A percentile compares a stretch with the other conserved stretches of the same genome.
Evolutionary conservation across 1,140 invertebrate genomes (phyloP).

Genomic region (Drosophila pachea): DNA sequence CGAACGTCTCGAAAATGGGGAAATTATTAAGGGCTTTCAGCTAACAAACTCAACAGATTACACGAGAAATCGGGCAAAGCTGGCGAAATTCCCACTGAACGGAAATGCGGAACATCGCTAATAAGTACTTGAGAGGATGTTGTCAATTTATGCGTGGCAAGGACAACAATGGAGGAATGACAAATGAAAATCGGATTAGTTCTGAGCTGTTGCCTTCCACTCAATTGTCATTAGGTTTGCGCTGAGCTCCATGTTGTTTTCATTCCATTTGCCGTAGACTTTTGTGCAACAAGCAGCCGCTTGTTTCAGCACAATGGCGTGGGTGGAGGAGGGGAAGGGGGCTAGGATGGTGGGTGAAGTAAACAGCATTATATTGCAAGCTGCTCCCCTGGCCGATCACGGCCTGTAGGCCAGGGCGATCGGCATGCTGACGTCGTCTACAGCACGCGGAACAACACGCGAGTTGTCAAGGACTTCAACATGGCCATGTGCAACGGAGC

Average conservation of each 20-base stretch:
- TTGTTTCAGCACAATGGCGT: slow-evolving; percentile 2
- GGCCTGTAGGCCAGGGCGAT: neutral
- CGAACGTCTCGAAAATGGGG: neutral
- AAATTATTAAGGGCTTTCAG: neutral
- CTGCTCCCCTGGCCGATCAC: no score
- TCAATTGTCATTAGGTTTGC: slow-evolving; percentile 25
- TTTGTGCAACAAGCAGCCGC: slow-evolving; percentile 4
- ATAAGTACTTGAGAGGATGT: slow-evolving; percentile 14
- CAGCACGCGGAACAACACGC: no score
- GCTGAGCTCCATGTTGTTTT: slow-evolving; percentile 19
- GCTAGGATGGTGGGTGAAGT: no score
- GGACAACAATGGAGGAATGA: slow-evolving; percentile 10
- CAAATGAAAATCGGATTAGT: slow-evolving; percentile 43
- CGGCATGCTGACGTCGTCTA: neutral
- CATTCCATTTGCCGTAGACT: slow-evolving; percentile 20
- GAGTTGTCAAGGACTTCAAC: no score
- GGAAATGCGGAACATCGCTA: neutral
- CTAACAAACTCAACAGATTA: neutral
- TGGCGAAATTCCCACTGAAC: neutral
- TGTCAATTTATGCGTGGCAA: slow-evolving; percentile 32
- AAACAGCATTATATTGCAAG: no score
- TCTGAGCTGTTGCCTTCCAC: slow-evolving; percentile 32
- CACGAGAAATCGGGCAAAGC: neutral
- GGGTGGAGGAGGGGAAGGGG: neutral
- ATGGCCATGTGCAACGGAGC: no score